These are phyloP conservation scores for Hemicrepidius hirtus DNA, from an alignment of 2,888 invertebrate genomes.

Conservation along the genomic window DNA sequence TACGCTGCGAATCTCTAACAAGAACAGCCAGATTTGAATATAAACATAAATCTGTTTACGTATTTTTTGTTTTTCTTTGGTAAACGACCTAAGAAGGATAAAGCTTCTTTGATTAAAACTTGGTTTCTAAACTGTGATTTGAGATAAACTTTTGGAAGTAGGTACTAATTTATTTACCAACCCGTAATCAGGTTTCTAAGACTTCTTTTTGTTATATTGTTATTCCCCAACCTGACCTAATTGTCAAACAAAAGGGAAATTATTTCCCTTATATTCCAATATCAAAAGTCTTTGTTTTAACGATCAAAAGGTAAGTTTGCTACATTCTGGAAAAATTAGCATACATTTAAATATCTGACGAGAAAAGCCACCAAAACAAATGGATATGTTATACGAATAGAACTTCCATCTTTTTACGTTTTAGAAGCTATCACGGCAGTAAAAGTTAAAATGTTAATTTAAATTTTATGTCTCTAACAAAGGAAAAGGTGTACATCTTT, in stretches of 20 bases:
- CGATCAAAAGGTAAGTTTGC: not conserved
- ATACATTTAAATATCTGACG: slow-evolving; percentile 3
- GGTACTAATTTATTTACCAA: too few relatives aligned
- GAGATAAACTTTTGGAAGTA: not conserved
- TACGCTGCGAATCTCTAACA: slow-evolving; percentile 12
- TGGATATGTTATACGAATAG: not conserved
- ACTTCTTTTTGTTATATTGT: too few relatives aligned
- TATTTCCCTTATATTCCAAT: not conserved
- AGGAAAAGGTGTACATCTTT: too few relatives aligned
- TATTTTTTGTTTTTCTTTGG: slow-evolving; percentile 5
- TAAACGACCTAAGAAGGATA: not conserved
- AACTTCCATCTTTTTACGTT: too few relatives aligned
- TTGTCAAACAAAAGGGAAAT: too few relatives aligned
- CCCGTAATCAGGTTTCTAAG: too few relatives aligned
- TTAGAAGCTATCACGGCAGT: too few relatives aligned
- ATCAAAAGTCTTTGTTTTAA: not conserved
- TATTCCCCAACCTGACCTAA: too few relatives aligned
- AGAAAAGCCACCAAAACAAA: not conserved
- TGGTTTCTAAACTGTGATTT: not conserved
- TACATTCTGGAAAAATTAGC: not conserved
- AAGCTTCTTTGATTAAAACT: slow-evolving; percentile 15
- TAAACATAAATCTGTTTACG: slow-evolving; percentile 23
- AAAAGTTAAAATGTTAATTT: too few relatives aligned
- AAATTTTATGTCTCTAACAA: too few relatives aligned
- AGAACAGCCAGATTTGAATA: slow-evolving; percentile 22